Evolutionary conservation across 2,113 vertebrate species (phyloP).

Genomic region (Hyperoodon ampullatus): DNA sequence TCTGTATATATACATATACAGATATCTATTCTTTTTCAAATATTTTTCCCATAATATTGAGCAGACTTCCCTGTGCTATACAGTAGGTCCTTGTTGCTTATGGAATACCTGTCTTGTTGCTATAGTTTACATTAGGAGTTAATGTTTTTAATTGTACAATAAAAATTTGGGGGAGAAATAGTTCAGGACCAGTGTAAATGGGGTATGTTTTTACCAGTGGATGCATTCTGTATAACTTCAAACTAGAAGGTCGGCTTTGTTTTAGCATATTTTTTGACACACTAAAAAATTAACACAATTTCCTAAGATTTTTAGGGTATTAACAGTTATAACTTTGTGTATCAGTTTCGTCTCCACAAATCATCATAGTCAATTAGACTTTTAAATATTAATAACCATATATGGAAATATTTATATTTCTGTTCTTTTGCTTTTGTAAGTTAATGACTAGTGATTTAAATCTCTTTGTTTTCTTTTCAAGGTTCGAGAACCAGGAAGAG

Average conservation of each 20-base stretch:
- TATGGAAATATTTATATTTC: background rate
- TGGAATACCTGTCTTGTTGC: background rate
- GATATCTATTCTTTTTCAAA: no score
- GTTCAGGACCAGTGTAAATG: background rate
- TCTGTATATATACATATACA: no score
- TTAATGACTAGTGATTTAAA: conserved; percentile 19
- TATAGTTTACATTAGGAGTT: background rate
- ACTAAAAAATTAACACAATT: background rate
- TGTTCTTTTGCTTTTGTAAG: conserved; percentile 36
- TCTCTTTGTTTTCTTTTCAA: conserved; percentile 69
- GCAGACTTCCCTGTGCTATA: no score
- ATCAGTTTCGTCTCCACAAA: background rate
- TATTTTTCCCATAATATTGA: no score
- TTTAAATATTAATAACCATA: background rate
- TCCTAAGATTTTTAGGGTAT: background rate
- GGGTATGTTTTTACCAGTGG: background rate
- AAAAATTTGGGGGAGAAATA: background rate
- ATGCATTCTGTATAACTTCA: background rate
- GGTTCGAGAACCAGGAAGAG: conserved; percentile 79
- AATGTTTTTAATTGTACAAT: background rate
- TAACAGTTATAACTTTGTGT: background rate
- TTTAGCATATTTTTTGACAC: background rate
- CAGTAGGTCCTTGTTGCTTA: no score
- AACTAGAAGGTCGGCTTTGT: background rate
- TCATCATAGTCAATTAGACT: background rate